Base-by-base conservation (phyloP, 2,797 vertebrate species). In the Eulemur mongoz region DNA sequence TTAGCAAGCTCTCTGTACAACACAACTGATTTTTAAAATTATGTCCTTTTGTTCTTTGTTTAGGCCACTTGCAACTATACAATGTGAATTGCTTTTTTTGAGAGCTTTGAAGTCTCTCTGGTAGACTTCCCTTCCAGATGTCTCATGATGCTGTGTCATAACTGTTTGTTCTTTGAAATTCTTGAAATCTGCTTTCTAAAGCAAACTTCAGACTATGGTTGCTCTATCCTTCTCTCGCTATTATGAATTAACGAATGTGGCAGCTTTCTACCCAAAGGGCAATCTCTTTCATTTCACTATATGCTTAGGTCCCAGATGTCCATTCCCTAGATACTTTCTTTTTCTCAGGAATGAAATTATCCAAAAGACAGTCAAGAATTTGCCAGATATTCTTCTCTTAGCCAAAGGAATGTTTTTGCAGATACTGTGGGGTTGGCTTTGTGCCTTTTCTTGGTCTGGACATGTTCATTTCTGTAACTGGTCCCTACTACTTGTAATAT, bases 41-140 rank as follows among this genome's bases (percentile, higher is more conserved):
- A 87, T 79, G 32, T 72, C 14, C 38, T 84, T 87, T 57, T 89
- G 17, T 89, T 96, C 17, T 84, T 81, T 27, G 54, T 57, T 89
- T 54, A 72, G 50, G 45, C 38, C 45, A 73, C 87, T 94, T 94
- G 57, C 30, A 94, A 45, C 11, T 82, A 6, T 86, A 86, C 32
- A 81, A 93, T 80, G 20, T 54, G 7, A 82, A 80, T 75, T 30
- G 35, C 1, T 65, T 69, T 57, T 93, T 88, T 40, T 45, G 20
- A 83, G 27, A 85, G 40, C 9, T 90, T 90, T 75, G 61, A 32
- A 61, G 18, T 89, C 40, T 89, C 75, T 96, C 76, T 82, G 32
- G 52, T 76, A 81, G 54, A 94, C 84, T 96, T 96, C 95, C 70
- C 61, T 82, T 96, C 78, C 92, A 97, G 95, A 95, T 95, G 91